Conservation (phyloP, 2,113 vertebrate species). For the Taurulus bubalis region DNA sequence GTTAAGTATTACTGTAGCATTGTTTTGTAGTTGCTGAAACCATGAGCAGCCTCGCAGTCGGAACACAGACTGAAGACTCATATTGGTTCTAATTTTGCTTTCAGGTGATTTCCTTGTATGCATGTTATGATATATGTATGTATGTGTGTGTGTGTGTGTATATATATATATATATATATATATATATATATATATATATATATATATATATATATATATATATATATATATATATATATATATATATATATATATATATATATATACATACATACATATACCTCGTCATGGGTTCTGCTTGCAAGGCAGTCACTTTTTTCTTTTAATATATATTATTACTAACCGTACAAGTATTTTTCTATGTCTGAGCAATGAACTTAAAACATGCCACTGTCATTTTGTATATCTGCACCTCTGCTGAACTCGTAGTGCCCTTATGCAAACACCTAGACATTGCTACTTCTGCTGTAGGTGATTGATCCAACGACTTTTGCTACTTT, state of each 20-base stretch:
- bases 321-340: constrained; percentile 52
- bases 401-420: constrained; percentile 68
- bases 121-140: constrained; percentile 44
- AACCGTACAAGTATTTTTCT: constrained; percentile 76
- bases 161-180: too few species aligned
- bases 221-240: constrained; percentile 7
- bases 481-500: constrained; percentile 38
- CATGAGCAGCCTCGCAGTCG: constrained; percentile 31
- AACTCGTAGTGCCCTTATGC: constrained; percentile 79
- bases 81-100: constrained; percentile 68
- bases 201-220: too few species aligned
- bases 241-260: constrained; percentile 16
- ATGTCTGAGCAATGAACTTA: constrained; percentile 70
- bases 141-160: neutral
- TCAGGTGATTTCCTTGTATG: constrained; percentile 63
- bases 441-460: constrained; percentile 70
- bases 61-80: constrained; percentile 50
- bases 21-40: constrained; percentile 53
- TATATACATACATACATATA: constrained; percentile 28
- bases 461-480: constrained; percentile 63
- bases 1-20: constrained; percentile 70
- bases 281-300: constrained; percentile 69
- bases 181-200: too few species aligned
- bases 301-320: constrained; percentile 65
- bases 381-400: constrained; percentile 73